Evolutionary conservation across 2,113 vertebrate species (phyloP), one percentile per base, ranked within the genome.

Genomic region (Psettodes erumei): DNA sequence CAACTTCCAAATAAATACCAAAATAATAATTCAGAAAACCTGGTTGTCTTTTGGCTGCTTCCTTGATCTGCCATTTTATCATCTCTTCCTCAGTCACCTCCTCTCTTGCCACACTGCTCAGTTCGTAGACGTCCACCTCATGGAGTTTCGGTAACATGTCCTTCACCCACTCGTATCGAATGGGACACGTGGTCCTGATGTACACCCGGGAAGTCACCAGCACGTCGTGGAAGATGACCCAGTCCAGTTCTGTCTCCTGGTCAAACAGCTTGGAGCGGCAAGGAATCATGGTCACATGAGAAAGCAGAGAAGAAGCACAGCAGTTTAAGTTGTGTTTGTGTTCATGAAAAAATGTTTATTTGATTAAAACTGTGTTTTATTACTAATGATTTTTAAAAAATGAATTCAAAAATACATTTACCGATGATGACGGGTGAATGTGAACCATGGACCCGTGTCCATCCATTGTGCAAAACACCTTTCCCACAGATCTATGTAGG

Each of bases 191-290:
- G 0, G 96, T 98, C 90, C 96, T 93, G 77, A 98, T 89, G 9
- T 96, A 99, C 43, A 98, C 93, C 75, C 95, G 95, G 5, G 97
- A 97, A 11, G 97, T 99, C 69, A 96, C 96, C 68, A 96, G 88
- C 81, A 99, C 95, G 23, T 97, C 96, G 8, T 99, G 96, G 92
- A 99, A 99, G 88, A 99, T 95, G 88, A 99, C 93, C 98, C 98
- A 99, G 82, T 98, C 95, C 12, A 98, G 93, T 63, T 92, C 92
- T 21, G 76, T 84, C 89, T 99, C 97, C 88, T 97, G 93, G 53
- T 96, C 95, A 91, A 95, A 95, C 4, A 98, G 92, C 98, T 99
- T 61, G 13, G 77, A 77, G 81, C 61, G 15, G 79, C 62, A 37
- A 42, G 16, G 32, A 45, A 69, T 18, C 2, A 7, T 7, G 45